Conservation (phyloP, 1,140 invertebrate genomes). For the Maniola jurtina region DNA sequence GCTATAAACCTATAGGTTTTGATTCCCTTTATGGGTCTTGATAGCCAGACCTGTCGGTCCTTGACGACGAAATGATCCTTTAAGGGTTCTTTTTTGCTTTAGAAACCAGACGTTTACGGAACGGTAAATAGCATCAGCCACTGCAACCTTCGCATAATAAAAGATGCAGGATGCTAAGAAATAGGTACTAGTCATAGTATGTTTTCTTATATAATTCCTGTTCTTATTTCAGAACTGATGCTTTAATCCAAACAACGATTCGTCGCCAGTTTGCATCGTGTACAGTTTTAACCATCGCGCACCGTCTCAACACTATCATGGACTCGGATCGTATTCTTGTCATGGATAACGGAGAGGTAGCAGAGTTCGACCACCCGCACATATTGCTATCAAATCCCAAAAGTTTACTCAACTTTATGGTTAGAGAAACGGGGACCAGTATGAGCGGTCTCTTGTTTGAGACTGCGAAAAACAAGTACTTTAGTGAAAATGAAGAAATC, state of each 20-base stretch:
- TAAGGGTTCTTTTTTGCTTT: too few relatives aligned
- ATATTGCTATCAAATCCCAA: constrained; percentile 80
- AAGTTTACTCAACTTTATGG: constrained; percentile 77
- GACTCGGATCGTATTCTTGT: constrained; percentile 88
- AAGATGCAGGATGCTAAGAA: too few relatives aligned
- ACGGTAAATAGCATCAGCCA: too few relatives aligned
- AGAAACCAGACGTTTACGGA: too few relatives aligned
- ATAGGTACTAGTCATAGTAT: neutral
- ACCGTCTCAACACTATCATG: constrained; percentile 86
- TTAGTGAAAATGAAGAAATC: constrained; percentile 10
- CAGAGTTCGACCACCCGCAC: constrained; percentile 86
- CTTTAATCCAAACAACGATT: constrained; percentile 82
- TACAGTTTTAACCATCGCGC: constrained; percentile 90
- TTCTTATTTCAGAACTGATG: constrained; percentile 78
- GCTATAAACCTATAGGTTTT: too few relatives aligned
- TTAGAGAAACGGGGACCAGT: constrained; percentile 78
- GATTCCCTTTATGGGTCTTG: too few relatives aligned
- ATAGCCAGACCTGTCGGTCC: too few relatives aligned
- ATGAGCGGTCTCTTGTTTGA: constrained; percentile 48
- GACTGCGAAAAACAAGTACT: constrained; percentile 54
- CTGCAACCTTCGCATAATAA: too few relatives aligned
- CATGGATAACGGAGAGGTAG: constrained; percentile 83
- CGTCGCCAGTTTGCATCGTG: constrained; percentile 80
- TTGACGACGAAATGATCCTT: too few relatives aligned
- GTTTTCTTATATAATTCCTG: neutral